phyloP scores from a whole-genome alignment of 2,888 invertebrate genomes.

The Pristionchus japonicus region DNA sequence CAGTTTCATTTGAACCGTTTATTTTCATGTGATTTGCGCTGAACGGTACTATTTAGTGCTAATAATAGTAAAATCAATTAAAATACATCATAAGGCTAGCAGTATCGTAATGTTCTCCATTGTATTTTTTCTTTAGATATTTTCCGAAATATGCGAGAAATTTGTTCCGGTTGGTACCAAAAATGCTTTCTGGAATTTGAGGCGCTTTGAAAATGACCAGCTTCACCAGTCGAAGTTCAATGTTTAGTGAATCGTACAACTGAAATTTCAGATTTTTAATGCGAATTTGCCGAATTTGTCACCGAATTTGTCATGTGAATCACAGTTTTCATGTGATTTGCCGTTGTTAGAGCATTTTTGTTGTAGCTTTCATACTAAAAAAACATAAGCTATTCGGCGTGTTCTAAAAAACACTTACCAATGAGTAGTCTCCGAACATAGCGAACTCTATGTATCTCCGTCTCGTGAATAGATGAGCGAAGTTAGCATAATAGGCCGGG shows the following conservation, averaged over 20 bases:
- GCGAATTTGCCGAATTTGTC: neutral
- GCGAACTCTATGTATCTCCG: neutral
- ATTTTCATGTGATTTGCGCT: too few relatives aligned
- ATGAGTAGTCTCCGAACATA: neutral
- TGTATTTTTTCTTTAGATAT: too few relatives aligned
- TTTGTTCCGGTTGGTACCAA: neutral
- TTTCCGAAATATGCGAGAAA: neutral
- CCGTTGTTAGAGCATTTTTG: neutral
- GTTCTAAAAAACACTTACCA: neutral
- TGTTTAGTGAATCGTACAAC: neutral
- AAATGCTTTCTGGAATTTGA: neutral
- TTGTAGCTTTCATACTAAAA: neutral
- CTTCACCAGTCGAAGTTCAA: neutral
- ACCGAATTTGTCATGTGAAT: slow-evolving; percentile 1
- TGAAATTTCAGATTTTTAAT: neutral
- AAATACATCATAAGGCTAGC: neutral
- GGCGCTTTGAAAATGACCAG: too few relatives aligned
- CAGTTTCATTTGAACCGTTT: too few relatives aligned
- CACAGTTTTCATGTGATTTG: neutral
- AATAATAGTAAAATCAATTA: too few relatives aligned
- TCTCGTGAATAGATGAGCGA: neutral
- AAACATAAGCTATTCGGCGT: too few relatives aligned
- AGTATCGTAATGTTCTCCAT: neutral
- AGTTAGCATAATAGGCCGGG: too few relatives aligned
- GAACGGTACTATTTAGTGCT: too few relatives aligned